These are phyloP conservation scores for Condylura cristata DNA, from an alignment of 2,113 vertebrate genomes.

Conservation along the genomic window DNA sequence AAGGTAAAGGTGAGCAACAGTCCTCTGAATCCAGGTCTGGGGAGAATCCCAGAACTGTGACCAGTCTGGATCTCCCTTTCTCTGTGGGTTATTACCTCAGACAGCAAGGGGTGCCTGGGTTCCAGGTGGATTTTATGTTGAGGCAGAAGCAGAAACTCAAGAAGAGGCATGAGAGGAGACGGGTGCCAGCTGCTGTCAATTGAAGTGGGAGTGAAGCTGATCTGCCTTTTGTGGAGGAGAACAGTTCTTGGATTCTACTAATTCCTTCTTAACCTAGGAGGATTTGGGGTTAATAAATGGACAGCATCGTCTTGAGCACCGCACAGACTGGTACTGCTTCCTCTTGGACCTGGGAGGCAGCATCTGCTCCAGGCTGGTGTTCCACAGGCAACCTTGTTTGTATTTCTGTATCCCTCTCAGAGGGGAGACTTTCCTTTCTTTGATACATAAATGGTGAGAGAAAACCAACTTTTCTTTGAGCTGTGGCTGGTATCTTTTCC, in stretches of 20 bases:
- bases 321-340: too few relatives aligned
- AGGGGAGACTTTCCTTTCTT: slow-evolving; percentile 50
- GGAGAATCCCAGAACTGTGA: not conserved
- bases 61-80: not conserved
- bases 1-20: not conserved
- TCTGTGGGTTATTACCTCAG: not conserved
- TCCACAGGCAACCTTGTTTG: slow-evolving; percentile 15
- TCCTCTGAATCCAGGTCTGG: not conserved
- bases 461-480: slow-evolving; percentile 11
- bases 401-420: not conserved
- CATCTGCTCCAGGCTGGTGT: not conserved
- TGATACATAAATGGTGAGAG: slow-evolving; percentile 46
- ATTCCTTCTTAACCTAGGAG: not conserved
- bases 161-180: not conserved
- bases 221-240: not conserved
- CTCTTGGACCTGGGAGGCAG: too few relatives aligned
- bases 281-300: not conserved
- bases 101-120: not conserved
- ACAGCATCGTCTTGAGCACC: not conserved
- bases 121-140: not conserved
- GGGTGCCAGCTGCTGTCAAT: not conserved
- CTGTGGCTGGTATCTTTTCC: not conserved
- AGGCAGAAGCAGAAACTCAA: not conserved
- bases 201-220: not conserved
- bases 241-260: not conserved